phyloP scores from a whole-genome alignment of 2,888 invertebrate species.

The Campopleginae sp. region DNA sequence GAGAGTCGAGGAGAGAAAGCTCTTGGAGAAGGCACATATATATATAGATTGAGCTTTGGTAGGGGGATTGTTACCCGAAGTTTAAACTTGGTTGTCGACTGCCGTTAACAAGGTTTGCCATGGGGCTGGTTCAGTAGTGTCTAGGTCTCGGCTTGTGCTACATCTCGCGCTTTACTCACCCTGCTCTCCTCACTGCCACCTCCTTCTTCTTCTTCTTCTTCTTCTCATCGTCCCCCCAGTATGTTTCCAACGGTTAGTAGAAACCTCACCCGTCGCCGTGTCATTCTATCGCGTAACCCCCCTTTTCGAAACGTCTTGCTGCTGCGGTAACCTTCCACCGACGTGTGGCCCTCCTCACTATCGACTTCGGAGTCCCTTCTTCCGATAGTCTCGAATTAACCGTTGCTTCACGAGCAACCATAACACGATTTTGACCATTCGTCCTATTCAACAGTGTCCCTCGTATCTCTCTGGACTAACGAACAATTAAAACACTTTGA shows the following conservation, averaged over 20 bases:
- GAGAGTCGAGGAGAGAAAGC: conserved; percentile 69
- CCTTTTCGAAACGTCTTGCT: conserved; percentile 61
- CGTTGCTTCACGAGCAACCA: conserved; percentile 49
- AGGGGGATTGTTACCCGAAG: conserved; percentile 84
- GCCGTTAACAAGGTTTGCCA: conserved; percentile 84
- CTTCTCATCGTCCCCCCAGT: conserved; percentile 29
- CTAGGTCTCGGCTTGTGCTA: conserved; percentile 83
- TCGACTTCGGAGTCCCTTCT: conserved; percentile 32
- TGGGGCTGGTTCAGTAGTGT: conserved; percentile 84
- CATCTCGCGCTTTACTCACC: conserved; percentile 76
- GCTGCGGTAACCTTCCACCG: conserved; percentile 35
- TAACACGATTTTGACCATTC: conserved; percentile 29
- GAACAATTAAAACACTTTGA: neutral
- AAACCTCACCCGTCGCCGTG: conserved; percentile 40
- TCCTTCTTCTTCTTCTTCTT: conserved; percentile 44
- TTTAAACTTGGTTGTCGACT: conserved; percentile 84
- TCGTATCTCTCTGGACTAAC: neutral
- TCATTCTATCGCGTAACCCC: conserved; percentile 40
- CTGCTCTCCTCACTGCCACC: conserved; percentile 4
- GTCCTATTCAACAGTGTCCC: neutral
- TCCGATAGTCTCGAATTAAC: conserved; percentile 60
- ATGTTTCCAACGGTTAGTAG: conserved; percentile 59
- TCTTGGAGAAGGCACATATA: conserved; percentile 63
- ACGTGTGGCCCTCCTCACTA: conserved; percentile 19
- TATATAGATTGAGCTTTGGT: conserved; percentile 69